Percentiles rank a stretch among this genome's conserved stretches.
Evolutionary conservation across 1,140 invertebrate species (phyloP).

Genomic region (Drosophila baimaii): DNA sequence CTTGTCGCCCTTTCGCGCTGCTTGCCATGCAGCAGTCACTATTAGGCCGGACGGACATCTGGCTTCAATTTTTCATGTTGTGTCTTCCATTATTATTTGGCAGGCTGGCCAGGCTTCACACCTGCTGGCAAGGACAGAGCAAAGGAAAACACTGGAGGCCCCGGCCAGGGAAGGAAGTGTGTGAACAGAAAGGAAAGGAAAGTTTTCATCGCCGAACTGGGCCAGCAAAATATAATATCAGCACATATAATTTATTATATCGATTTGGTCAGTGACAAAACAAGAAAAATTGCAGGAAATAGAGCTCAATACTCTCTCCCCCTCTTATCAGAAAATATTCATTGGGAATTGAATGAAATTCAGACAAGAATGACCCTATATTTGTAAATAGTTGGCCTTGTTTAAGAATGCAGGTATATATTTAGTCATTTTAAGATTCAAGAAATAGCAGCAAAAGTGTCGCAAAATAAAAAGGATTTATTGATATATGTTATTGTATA

Average conservation of each 20-base stretch:
- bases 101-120: conserved; percentile 50
- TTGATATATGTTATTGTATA: too few relatives aligned
- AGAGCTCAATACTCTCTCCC: conserved; percentile 4
- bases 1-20: conserved; percentile 18
- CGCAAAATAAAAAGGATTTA: too few relatives aligned
- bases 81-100: conserved; percentile 59
- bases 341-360: background rate
- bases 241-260: conserved; percentile 61
- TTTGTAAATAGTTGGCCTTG: too few relatives aligned
- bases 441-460: too few relatives aligned
- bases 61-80: conserved; percentile 68
- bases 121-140: conserved; percentile 29
- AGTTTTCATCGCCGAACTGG: conserved; percentile 10
- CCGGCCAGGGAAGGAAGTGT: background rate
- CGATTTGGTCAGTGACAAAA: conserved; percentile 56
- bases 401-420: too few relatives aligned
- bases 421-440: too few relatives aligned
- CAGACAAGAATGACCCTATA: background rate
- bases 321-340: background rate
- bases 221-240: conserved; percentile 33
- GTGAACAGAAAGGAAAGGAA: conserved; percentile 6
- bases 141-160: conserved; percentile 13
- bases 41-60: conserved; percentile 36
- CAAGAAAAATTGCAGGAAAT: conserved; percentile 15
- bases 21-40: conserved; percentile 23